Percentiles rank a stretch among this genome's conserved stretches.
phyloP scores from a whole-genome alignment of 2,797 vertebrate species.

The Coreius guichenoti region DNA sequence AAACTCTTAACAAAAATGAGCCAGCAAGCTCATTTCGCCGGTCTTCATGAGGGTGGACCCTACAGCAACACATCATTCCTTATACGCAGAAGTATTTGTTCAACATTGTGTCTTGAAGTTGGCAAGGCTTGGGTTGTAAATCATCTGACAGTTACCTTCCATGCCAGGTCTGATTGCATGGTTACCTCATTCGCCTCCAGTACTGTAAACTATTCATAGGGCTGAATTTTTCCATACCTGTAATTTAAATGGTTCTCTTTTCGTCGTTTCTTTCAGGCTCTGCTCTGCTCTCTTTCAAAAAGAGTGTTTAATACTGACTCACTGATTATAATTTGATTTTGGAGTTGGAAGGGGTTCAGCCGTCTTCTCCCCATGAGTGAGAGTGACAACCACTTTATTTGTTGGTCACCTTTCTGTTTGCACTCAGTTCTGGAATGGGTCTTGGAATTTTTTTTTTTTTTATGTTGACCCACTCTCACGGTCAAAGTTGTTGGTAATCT shows the following conservation, averaged over 20 bases:
- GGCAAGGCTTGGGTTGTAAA: conserved; percentile 36
- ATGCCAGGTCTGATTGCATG: conserved; percentile 50
- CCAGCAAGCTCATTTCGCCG: neutral
- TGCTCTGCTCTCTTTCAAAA: conserved; percentile 8
- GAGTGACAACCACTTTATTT: conserved; percentile 18
- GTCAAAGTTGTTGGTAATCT: conserved; percentile 54
- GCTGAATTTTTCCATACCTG: conserved; percentile 49
- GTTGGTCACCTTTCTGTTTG: conserved; percentile 25
- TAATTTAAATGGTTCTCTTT: conserved; percentile 34
- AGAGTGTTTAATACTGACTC: conserved; percentile 19
- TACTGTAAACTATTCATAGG: conserved; percentile 50
- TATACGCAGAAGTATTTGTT: conserved; percentile 25
- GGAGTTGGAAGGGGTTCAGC: conserved; percentile 14
- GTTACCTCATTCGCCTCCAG: conserved; percentile 47
- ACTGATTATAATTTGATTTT: conserved; percentile 44
- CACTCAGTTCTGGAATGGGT: conserved; percentile 11
- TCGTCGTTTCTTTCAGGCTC: conserved; percentile 19
- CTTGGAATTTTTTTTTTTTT: conserved; percentile 55
- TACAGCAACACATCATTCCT: conserved; percentile 32
- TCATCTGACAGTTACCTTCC: conserved; percentile 45
- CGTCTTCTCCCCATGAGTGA: conserved; percentile 7
- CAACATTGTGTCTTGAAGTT: conserved; percentile 40
- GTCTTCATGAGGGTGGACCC: conserved; percentile 7
- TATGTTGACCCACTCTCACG: conserved; percentile 67
- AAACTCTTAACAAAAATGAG: conserved; percentile 21